These are phyloP conservation scores for Mus caroli DNA, from an alignment of 2,797 vertebrate species.

Conservation along the genomic window DNA sequence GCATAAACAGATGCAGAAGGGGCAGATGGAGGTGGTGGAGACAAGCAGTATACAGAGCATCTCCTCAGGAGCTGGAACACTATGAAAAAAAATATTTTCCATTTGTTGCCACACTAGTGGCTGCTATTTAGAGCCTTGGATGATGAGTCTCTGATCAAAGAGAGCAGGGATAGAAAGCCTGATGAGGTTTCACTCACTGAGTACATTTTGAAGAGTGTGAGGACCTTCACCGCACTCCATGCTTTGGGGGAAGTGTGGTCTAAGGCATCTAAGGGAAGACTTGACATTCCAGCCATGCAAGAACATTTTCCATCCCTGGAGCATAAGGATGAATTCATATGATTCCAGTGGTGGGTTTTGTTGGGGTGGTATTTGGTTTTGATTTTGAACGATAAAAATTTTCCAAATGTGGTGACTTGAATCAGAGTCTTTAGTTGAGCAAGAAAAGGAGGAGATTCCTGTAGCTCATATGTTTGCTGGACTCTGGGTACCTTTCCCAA, in stretches of 20 bases:
- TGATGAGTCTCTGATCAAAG: not conserved
- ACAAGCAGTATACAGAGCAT: not conserved
- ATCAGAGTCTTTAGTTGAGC: conserved; percentile 2
- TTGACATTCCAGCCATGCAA: not conserved
- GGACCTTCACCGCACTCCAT: not conserved
- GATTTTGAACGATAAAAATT: conserved; percentile 34
- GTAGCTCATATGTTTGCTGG: not conserved
- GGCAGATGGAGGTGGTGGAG: not conserved
- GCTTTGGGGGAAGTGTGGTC: conserved; percentile 4
- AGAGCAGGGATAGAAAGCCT: not conserved
- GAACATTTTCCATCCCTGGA: conserved; percentile 57
- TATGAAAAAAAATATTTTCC: not conserved
- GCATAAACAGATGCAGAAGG: not conserved
- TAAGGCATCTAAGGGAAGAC: not conserved
- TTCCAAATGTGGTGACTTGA: conserved; percentile 1
- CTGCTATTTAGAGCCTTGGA: not conserved
- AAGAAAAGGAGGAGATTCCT: not conserved
- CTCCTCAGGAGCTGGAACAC: not conserved
- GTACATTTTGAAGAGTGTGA: conserved; percentile 10
- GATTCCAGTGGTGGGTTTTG: not conserved
- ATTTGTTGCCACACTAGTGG: not conserved
- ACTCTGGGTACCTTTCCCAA: not conserved
- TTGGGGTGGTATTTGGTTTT: not conserved
- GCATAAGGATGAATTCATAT: conserved; percentile 28
- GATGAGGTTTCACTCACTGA: not conserved